A percentile compares a stretch with the other conserved stretches of the same genome.
These are phyloP conservation scores for Miichthys miiuy DNA, from an alignment of 2,797 vertebrate genomes.

Conservation along the genomic window DNA sequence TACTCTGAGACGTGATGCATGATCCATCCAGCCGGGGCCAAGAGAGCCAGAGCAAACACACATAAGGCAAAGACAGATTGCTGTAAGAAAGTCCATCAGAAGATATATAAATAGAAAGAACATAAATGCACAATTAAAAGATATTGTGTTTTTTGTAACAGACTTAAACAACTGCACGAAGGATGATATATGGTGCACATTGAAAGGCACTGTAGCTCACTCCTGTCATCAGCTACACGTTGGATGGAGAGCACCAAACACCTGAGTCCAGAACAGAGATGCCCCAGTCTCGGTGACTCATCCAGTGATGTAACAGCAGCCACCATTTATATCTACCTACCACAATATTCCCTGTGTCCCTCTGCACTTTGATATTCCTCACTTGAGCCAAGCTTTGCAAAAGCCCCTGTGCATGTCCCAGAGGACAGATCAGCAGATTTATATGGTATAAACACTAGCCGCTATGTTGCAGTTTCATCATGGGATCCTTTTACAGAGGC, in stretches of 20 bases:
- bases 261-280: constrained; percentile 41
- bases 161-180: background rate
- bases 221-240: constrained; percentile 16
- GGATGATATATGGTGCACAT: background rate
- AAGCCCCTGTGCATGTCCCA: constrained; percentile 62
- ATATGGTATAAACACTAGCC: constrained; percentile 63
- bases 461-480: constrained; percentile 64
- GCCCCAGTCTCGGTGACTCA: constrained; percentile 47
- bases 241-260: constrained; percentile 28
- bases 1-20: constrained; percentile 84
- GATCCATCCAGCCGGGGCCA: constrained; percentile 88
- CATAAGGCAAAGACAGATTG: constrained; percentile 83
- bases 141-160: background rate
- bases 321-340: constrained; percentile 41
- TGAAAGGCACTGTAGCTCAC: background rate
- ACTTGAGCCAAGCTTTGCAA: constrained; percentile 58
- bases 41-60: constrained; percentile 81
- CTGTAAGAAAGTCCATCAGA: constrained; percentile 74
- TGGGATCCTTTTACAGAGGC: constrained; percentile 62
- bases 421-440: constrained; percentile 72
- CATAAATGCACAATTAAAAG: background rate
- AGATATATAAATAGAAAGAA: background rate
- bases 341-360: constrained; percentile 56
- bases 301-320: constrained; percentile 35
- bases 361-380: constrained; percentile 62